A percentile compares a stretch with the other conserved stretches of the same genome.
These are phyloP conservation scores for Coronaproctus castanopsis DNA, from an alignment of 2,888 invertebrate species.

Conservation along the genomic window DNA sequence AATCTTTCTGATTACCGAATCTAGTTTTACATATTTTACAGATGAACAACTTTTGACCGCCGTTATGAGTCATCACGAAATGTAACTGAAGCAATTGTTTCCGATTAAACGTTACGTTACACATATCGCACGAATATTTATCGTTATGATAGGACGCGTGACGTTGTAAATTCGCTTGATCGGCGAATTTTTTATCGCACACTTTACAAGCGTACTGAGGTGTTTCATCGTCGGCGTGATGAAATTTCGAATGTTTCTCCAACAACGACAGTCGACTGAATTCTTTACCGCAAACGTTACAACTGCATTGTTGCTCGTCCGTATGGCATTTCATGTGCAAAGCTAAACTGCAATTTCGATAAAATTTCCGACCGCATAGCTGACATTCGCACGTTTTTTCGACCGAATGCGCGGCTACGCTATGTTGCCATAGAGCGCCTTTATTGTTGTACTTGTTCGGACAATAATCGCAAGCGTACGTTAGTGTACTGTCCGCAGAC, in stretches of 20 bases:
- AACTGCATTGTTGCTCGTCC: constrained; percentile 19
- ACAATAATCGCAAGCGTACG: constrained; percentile 18
- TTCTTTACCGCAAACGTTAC: constrained; percentile 18
- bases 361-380: constrained; percentile 19
- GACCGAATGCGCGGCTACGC: constrained; percentile 18
- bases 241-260: constrained; percentile 18
- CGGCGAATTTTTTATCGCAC: constrained; percentile 17
- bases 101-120: constrained; percentile 15
- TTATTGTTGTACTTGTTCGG: constrained; percentile 19
- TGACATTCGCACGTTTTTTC: constrained; percentile 20
- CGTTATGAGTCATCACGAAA: constrained; percentile 13
- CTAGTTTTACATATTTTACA: constrained; percentile 14
- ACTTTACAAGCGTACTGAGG: constrained; percentile 15
- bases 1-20: constrained; percentile 13
- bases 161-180: constrained; percentile 14
- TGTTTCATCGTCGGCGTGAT: constrained; percentile 6
- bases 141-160: constrained; percentile 16
- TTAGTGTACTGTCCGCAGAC: constrained; percentile 3
- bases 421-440: constrained; percentile 20
- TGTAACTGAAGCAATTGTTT: constrained; percentile 16
- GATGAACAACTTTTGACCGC: constrained; percentile 8
- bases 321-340: constrained; percentile 19
- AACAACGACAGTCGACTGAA: constrained; percentile 17
- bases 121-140: constrained; percentile 14
- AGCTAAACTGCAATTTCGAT: constrained; percentile 19